Evolutionary conservation across 1,140 invertebrate species (phyloP).

Genomic region (Platyscapa corneri): DNA sequence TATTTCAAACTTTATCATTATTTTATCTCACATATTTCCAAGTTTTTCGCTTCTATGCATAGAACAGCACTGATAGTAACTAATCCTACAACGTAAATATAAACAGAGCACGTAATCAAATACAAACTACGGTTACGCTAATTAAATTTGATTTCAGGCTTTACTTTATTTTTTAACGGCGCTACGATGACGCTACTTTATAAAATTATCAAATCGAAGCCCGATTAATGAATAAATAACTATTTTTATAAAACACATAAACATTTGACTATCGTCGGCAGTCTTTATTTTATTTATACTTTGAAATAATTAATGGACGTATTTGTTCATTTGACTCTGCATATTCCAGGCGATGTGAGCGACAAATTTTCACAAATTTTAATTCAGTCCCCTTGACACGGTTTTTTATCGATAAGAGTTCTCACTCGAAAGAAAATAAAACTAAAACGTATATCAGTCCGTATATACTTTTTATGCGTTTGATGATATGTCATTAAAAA

Average conservation of each 20-base stretch:
- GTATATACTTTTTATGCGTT: not conserved
- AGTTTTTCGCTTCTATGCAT: not conserved
- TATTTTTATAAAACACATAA: not conserved
- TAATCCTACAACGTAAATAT: conserved; percentile 24
- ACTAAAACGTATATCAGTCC: not conserved
- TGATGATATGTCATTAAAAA: not conserved
- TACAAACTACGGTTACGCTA: not conserved
- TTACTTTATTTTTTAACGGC: not conserved
- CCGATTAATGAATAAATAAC: not conserved
- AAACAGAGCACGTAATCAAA: not conserved
- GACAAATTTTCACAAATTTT: not conserved
- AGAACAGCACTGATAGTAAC: not conserved
- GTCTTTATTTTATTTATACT: too few species aligned
- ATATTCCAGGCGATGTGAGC: too few species aligned
- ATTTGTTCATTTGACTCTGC: too few species aligned
- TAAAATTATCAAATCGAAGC: not conserved
- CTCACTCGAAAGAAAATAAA: not conserved
- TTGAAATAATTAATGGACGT: too few species aligned
- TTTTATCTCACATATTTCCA: conserved; percentile 17
- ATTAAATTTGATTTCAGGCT: not conserved
- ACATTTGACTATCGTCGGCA: too few species aligned
- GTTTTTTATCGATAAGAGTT: not conserved
- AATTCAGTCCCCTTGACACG: not conserved
- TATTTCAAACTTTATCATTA: conserved; percentile 4
- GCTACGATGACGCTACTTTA: not conserved